Evolutionary conservation across 2,113 vertebrate genomes (phyloP).

Genomic region (Neoarius graeffei): DNA sequence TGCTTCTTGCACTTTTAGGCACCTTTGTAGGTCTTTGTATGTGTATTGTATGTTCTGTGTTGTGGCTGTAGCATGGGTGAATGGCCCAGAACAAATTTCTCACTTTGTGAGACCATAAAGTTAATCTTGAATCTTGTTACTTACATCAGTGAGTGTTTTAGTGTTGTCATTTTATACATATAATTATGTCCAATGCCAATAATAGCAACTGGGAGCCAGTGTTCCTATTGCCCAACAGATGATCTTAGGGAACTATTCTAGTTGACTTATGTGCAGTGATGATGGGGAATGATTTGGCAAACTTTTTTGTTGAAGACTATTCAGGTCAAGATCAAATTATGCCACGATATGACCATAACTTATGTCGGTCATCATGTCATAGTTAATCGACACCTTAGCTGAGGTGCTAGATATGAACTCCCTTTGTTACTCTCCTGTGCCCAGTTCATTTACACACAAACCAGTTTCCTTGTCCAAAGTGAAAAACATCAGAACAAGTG

Average conservation of each 20-base stretch:
- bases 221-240: background rate
- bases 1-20: no score
- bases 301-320: background rate
- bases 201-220: background rate
- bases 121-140: no score
- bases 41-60: no score
- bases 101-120: no score
- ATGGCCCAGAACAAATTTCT: no score
- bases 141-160: background rate
- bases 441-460: slow-evolving; percentile 12
- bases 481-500: background rate
- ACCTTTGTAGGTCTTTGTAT: no score
- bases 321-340: background rate
- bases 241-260: background rate
- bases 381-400: background rate
- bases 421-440: slow-evolving; percentile 16
- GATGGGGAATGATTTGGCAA: slow-evolving; percentile 1
- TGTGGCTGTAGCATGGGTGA: no score
- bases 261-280: slow-evolving; percentile 22
- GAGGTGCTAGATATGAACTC: background rate
- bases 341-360: background rate
- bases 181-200: background rate
- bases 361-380: background rate
- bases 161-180: background rate
- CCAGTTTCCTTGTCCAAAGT: slow-evolving; percentile 15